Evolutionary conservation across 2,797 vertebrate species (phyloP), one percentile per base, ranked within the genome.

Genomic region (Lepus oiostolus): DNA sequence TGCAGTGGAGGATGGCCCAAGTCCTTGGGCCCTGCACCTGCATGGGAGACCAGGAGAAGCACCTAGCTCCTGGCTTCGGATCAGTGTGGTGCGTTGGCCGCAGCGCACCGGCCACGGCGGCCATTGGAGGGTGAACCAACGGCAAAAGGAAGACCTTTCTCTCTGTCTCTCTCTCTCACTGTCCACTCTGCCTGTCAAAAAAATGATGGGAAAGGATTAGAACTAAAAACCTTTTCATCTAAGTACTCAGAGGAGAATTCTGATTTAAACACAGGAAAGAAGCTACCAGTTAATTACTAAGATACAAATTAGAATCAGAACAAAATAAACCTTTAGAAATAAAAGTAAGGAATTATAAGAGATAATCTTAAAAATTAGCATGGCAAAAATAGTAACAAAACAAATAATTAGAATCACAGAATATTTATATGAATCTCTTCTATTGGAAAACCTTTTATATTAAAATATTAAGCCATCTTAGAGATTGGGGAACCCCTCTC

Each of bases 291-390:
- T 85, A 79, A 68, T 77, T 82, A 72, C 26, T 52, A 67, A 62
- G 10, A 30, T 94, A 80, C 82, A 80, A 16, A n/a, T 71, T 90
- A 85, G 7, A 86, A 79, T 28, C n/a, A 86, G 35, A 90, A 38
- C 4, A 93, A 88, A 74, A 68, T 12, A 77, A 62, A 65, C 1
- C 22, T 92, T 63, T 87, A 70, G 52, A 92, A 90, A 82, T 52
- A 65, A 22, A 81, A 72, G 1, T 85, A 84, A 87, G 28, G 10
- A 68, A 60, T 22, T 71, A 42, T 9, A 71, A 76, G 75, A 50
- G 3, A 80, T 76, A 79, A 95, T 58, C 24, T 77, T 62, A 71
- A 5, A 72, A 63, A 74, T 72, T 16, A 88, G n/a, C 77, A 85
- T 71, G 30, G 7, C 7, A 82, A 89, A 50, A 90, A n/a, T 1